phyloP scores from a whole-genome alignment of 1,140 invertebrate genomes.

The Solenopsis invicta region DNA sequence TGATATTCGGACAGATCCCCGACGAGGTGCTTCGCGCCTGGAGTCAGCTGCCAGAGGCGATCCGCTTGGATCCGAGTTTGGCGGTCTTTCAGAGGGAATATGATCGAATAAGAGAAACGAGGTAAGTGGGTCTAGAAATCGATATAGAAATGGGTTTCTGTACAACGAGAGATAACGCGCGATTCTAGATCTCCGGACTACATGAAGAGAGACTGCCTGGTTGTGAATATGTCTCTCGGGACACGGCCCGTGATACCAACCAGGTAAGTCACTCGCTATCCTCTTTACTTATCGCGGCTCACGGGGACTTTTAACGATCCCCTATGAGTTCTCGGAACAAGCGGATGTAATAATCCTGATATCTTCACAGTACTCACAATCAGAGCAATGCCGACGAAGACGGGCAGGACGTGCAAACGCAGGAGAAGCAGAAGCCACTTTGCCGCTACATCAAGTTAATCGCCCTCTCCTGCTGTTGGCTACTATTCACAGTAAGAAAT shows the following conservation, averaged over 20 bases:
- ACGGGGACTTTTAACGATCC: background rate
- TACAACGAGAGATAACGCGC: background rate
- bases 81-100: slow-evolving; percentile 89
- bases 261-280: slow-evolving; percentile 29
- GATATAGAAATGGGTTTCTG: background rate
- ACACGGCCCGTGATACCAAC: background rate
- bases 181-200: slow-evolving; percentile 35
- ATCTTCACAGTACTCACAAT: slow-evolving; percentile 23
- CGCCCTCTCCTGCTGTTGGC: slow-evolving; percentile 78
- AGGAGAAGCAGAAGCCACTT: slow-evolving; percentile 70
- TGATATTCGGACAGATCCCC: slow-evolving; percentile 81
- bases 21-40: slow-evolving; percentile 89
- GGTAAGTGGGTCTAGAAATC: slow-evolving; percentile 18
- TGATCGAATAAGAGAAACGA: slow-evolving; percentile 82
- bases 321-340: too few relatives aligned
- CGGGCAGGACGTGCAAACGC: slow-evolving; percentile 35
- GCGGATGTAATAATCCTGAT: background rate
- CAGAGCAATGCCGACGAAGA: slow-evolving; percentile 50
- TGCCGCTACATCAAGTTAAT: slow-evolving; percentile 79
- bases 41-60: slow-evolving; percentile 89
- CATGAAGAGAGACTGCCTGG: slow-evolving; percentile 62
- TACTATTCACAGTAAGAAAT: slow-evolving; percentile 79
- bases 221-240: slow-evolving; percentile 71
- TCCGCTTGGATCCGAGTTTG: slow-evolving; percentile 89
- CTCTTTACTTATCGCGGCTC: background rate